These are phyloP conservation scores for Columbina picui DNA, from an alignment of 2,113 vertebrate genomes.

Conservation along the genomic window DNA sequence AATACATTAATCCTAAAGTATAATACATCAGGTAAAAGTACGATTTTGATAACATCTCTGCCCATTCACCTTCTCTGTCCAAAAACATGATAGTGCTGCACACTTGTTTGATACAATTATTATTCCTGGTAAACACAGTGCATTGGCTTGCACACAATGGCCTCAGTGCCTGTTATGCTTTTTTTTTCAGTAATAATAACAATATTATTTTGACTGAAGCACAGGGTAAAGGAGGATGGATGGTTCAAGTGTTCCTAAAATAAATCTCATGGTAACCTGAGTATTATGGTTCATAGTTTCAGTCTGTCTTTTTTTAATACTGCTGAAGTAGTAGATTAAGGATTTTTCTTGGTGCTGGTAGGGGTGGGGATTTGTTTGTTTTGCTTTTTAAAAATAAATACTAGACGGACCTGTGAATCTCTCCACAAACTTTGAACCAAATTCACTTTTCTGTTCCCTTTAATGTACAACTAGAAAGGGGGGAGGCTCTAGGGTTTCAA, in stretches of 20 bases:
- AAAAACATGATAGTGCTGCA: neutral
- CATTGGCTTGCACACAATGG: neutral
- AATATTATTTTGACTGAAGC: neutral
- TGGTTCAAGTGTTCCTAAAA: neutral
- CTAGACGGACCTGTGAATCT: neutral
- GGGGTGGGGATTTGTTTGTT: neutral
- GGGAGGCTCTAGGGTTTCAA: neutral
- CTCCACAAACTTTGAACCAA: neutral
- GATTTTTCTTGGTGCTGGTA: neutral
- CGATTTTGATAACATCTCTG: neutral
- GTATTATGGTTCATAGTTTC: neutral
- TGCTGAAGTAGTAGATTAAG: neutral
- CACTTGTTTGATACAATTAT: neutral
- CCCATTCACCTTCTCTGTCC: neutral
- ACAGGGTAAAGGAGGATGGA: neutral
- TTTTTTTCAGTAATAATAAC: neutral
- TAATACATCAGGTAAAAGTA: neutral
- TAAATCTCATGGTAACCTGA: neutral
- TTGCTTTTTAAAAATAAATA: neutral
- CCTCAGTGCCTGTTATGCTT: neutral
- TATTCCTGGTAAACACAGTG: neutral
- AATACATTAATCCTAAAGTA: neutral
- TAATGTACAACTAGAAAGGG: neutral
- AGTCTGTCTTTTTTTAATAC: neutral
- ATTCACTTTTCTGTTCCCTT: neutral